Conservation (phyloP, 1,140 invertebrate genomes). For the Pygmarrhopalites habei region DNA sequence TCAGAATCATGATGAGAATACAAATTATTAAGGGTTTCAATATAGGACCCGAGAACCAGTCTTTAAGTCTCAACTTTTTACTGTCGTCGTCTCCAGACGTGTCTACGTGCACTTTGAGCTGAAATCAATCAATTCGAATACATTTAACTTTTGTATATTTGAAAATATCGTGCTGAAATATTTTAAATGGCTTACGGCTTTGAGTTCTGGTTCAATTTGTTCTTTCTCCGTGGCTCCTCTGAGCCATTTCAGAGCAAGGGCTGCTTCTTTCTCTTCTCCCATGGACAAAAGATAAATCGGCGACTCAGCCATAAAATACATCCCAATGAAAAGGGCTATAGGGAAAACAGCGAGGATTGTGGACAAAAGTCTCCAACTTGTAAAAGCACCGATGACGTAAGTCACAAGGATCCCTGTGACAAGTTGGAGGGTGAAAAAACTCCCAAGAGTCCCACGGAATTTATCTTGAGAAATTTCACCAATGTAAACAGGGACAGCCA, state of each 20-base stretch:
- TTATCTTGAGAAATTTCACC: conserved; percentile 53
- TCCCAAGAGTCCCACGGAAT: conserved; percentile 52
- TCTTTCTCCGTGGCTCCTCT: conserved; percentile 2
- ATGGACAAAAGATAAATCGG: conserved; percentile 40
- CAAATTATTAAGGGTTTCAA: background rate
- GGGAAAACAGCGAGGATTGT: conserved; percentile 47
- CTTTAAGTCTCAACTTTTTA: background rate
- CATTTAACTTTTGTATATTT: background rate
- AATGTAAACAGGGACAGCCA: conserved; percentile 51
- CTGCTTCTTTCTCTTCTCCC: conserved; percentile 5
- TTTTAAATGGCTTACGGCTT: background rate
- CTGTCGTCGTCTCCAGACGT: background rate
- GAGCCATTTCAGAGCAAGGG: conserved; percentile 30
- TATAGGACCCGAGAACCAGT: background rate
- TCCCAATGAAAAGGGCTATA: conserved; percentile 45
- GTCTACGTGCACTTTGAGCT: background rate
- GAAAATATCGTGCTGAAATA: background rate
- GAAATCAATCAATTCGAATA: background rate
- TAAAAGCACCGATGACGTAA: conserved; percentile 34
- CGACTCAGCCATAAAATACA: conserved; percentile 49
- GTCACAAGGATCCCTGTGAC: conserved; percentile 51
- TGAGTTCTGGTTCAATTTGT: background rate
- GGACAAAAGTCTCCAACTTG: conserved; percentile 44
- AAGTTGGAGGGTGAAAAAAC: conserved; percentile 1
- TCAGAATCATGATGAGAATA: background rate